These are phyloP conservation scores for Drosophila albomicans DNA, from an alignment of 1,140 invertebrate genomes.

Conservation along the genomic window DNA sequence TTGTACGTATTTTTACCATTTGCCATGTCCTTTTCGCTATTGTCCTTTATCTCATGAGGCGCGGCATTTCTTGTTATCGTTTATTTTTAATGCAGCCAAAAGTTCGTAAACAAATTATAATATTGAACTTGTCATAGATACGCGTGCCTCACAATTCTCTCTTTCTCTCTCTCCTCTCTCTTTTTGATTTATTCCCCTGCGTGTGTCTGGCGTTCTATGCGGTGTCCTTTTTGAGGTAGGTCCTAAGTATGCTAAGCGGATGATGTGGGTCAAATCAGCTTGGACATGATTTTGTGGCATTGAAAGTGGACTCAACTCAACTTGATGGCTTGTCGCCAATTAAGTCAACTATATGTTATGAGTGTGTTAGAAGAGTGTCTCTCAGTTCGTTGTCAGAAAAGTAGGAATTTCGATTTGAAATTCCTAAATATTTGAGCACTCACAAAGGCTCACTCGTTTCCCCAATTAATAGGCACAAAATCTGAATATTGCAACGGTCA, in stretches of 20 bases:
- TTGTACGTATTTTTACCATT: slow-evolving; percentile 49
- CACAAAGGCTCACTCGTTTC: background rate
- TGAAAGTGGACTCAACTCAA: background rate
- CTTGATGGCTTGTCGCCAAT: slow-evolving; percentile 21
- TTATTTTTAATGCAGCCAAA: slow-evolving; percentile 66
- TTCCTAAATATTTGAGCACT: background rate
- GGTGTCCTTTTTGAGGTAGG: slow-evolving; percentile 49
- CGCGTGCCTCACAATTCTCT: slow-evolving; percentile 38
- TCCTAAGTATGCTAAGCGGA: slow-evolving; percentile 37
- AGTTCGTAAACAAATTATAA: slow-evolving; percentile 83
- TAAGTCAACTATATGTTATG: slow-evolving; percentile 7
- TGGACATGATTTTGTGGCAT: slow-evolving; percentile 50
- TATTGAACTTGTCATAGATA: slow-evolving; percentile 83
- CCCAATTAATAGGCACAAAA: background rate
- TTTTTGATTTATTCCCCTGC: background rate
- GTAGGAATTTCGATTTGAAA: background rate
- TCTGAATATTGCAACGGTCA: slow-evolving; percentile 13
- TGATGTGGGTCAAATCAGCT: slow-evolving; percentile 52
- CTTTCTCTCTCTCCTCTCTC: background rate
- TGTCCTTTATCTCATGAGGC: slow-evolving; percentile 46
- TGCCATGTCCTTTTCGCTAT: slow-evolving; percentile 23
- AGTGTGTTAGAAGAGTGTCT: background rate
- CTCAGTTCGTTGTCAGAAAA: background rate
- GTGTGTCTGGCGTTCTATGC: slow-evolving; percentile 6
- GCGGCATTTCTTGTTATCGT: slow-evolving; percentile 42